These are phyloP conservation scores for Melanerpes formicivorus DNA, from an alignment of 2,113 vertebrate species.

Conservation along the genomic window DNA sequence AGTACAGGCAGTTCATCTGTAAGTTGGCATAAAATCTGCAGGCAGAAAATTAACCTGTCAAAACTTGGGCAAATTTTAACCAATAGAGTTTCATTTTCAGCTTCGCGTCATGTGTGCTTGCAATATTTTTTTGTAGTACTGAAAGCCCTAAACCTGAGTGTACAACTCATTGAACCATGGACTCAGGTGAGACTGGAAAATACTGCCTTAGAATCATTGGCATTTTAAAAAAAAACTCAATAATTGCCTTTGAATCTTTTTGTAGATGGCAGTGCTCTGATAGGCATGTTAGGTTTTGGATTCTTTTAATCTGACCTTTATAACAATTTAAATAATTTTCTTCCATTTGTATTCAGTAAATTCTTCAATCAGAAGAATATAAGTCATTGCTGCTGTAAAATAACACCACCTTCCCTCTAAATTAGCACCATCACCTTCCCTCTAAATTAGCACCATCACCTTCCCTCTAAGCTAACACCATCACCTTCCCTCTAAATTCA, in stretches of 20 bases:
- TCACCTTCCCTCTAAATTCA: neutral
- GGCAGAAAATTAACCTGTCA: slow-evolving; percentile 28
- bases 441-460: neutral
- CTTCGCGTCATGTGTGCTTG: neutral
- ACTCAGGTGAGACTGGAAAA: neutral
- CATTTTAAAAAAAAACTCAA: neutral
- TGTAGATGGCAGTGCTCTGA: neutral
- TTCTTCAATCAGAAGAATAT: neutral
- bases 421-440: no score
- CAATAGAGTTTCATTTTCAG: neutral
- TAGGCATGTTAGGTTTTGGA: neutral
- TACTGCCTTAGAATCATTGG: neutral
- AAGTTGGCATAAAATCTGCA: neutral
- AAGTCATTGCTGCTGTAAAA: neutral
- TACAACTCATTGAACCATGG: neutral
- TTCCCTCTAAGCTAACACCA: neutral
- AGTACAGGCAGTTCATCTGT: neutral
- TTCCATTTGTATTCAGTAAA: neutral
- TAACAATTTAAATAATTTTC: neutral
- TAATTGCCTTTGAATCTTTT: neutral
- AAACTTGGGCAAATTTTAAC: slow-evolving; percentile 20
- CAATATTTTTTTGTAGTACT: neutral
- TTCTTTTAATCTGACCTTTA: neutral
- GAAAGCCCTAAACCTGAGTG: neutral
- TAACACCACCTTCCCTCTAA: neutral